phyloP scores from a whole-genome alignment of 2,888 invertebrate genomes.

The Lumbricus terrestris region DNA sequence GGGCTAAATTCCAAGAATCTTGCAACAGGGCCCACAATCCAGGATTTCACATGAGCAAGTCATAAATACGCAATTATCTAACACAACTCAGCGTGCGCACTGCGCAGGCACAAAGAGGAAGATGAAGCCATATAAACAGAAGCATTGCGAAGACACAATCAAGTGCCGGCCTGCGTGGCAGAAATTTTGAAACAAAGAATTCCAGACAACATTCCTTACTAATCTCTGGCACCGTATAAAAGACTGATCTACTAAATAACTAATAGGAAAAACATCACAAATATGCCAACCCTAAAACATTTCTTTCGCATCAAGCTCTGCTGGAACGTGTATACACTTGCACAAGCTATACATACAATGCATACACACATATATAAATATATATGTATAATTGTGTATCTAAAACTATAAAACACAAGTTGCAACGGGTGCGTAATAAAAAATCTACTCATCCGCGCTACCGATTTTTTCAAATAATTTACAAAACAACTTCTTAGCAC shows the following conservation, averaged over 20 bases:
- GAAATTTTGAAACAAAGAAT: neutral
- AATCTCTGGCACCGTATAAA: neutral
- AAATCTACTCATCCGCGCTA: too few relatives aligned
- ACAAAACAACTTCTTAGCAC: too few relatives aligned
- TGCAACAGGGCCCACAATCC: neutral
- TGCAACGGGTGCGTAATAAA: too few relatives aligned
- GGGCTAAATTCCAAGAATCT: neutral
- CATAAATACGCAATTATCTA: neutral
- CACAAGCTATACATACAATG: neutral
- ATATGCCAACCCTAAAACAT: neutral
- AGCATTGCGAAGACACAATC: neutral
- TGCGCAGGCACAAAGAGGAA: neutral
- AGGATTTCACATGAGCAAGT: neutral
- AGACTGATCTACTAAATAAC: neutral
- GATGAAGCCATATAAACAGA: neutral
- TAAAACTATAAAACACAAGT: too few relatives aligned
- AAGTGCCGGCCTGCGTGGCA: neutral
- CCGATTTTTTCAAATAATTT: too few relatives aligned
- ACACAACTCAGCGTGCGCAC: neutral
- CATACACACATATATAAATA: neutral
- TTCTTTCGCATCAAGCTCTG: neutral
- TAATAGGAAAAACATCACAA: neutral
- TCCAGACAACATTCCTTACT: neutral
- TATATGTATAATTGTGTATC: too few relatives aligned
- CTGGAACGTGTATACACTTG: neutral